phyloP scores from a whole-genome alignment of 2,113 vertebrate genomes.

The Irena cyanogastra region DNA sequence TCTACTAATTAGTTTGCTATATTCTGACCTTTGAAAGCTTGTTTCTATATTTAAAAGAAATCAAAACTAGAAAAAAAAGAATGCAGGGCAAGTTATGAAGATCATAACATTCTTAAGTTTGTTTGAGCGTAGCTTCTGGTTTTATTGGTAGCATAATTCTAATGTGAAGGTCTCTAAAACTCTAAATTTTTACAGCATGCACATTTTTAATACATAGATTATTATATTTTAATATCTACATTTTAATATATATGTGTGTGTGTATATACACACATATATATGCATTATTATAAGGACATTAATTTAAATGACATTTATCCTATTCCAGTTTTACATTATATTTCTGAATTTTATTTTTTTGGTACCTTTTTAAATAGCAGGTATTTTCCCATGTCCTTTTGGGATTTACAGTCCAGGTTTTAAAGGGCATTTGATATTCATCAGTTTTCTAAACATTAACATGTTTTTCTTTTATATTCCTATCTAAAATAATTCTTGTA shows the following conservation, averaged over 20 bases:
- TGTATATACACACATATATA: not conserved
- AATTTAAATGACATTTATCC: not conserved
- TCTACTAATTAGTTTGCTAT: not conserved
- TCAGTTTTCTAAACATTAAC: not conserved
- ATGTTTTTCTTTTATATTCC: not conserved
- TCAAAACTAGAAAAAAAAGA: not conserved
- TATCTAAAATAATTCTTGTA: not conserved
- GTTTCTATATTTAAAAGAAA: not conserved
- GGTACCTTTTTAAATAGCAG: not conserved
- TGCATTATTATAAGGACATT: not conserved
- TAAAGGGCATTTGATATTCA: not conserved
- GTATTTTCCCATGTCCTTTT: not conserved
- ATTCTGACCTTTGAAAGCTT: not conserved
- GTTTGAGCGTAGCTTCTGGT: not conserved
- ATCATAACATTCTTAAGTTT: not conserved
- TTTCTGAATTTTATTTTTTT: not conserved
- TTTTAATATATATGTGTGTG: not conserved
- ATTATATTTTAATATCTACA: not conserved
- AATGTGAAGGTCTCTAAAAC: not conserved
- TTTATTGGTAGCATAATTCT: not conserved
- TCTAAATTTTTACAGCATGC: not conserved
- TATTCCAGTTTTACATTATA: not conserved
- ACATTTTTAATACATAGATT: not conserved
- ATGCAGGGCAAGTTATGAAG: not conserved
- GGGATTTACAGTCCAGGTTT: not conserved